Conservation (phyloP, 2,797 vertebrate species). For the Sandelia bainsii region DNA sequence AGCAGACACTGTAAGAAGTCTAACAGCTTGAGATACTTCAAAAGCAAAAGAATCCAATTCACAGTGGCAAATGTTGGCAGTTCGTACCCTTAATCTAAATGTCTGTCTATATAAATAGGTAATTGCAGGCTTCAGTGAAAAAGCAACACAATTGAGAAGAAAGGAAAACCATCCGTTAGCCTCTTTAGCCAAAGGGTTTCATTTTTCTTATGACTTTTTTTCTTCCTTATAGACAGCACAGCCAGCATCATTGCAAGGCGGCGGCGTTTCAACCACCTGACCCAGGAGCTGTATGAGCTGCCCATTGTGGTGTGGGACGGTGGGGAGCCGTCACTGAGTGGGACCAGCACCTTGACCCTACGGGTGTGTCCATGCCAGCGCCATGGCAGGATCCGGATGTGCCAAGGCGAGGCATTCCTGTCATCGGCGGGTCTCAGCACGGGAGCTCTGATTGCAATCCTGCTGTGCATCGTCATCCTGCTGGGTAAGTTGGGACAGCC, state of each 20-base stretch:
- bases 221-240: slow-evolving; percentile 88
- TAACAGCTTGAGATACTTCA: slow-evolving; percentile 11
- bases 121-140: slow-evolving; percentile 27
- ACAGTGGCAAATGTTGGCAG: slow-evolving; percentile 1
- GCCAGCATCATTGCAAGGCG: slow-evolving; percentile 92
- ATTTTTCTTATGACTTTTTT: slow-evolving; percentile 13
- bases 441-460: slow-evolving; percentile 96
- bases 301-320: slow-evolving; percentile 94
- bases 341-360: slow-evolving; percentile 94
- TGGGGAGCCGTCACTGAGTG: slow-evolving; percentile 92
- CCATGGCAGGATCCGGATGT: slow-evolving; percentile 89
- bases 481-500: slow-evolving; percentile 88
- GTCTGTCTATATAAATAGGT: slow-evolving; percentile 21
- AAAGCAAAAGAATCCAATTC: slow-evolving; percentile 8
- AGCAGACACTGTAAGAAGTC: slow-evolving; percentile 3
- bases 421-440: slow-evolving; percentile 96
- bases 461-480: slow-evolving; percentile 95
- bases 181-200: slow-evolving; percentile 11
- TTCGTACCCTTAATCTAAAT: slow-evolving; percentile 29
- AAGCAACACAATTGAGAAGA: not conserved
- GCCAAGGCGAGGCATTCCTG: slow-evolving; percentile 94
- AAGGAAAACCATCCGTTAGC: slow-evolving; percentile 19
- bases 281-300: slow-evolving; percentile 93
- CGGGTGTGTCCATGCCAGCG: slow-evolving; percentile 94
- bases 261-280: slow-evolving; percentile 90